These are phyloP conservation scores for Stercorarius parasiticus DNA, from an alignment of 2,113 vertebrate genomes.

Conservation along the genomic window DNA sequence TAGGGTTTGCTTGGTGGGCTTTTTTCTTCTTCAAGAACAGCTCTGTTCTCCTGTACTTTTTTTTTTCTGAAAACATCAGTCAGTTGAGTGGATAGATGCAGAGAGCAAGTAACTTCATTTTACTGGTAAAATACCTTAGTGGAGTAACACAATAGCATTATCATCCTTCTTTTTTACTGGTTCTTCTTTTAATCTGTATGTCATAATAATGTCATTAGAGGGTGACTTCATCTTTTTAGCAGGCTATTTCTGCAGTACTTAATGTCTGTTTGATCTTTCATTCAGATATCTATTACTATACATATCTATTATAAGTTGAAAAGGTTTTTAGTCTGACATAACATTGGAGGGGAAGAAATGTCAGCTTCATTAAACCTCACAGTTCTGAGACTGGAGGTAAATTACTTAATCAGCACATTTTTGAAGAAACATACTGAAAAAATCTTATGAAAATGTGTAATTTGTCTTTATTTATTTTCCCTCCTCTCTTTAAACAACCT, in stretches of 20 bases:
- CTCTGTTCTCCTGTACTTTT: background rate
- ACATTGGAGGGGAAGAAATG: conserved; percentile 48
- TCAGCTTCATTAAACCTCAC: conserved; percentile 56
- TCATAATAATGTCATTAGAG: conserved; percentile 68
- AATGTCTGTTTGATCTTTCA: conserved; percentile 66
- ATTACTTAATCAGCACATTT: conserved; percentile 64
- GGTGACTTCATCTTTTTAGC: conserved; percentile 70
- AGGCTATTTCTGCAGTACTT: conserved; percentile 58
- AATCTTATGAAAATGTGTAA: background rate
- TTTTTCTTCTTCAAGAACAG: conserved; percentile 27
- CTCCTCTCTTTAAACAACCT: background rate
- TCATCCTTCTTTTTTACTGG: conserved; percentile 56
- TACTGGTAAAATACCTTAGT: conserved; percentile 48
- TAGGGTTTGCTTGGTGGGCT: conserved; percentile 43
- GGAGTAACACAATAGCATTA: conserved; percentile 49
- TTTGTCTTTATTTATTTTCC: conserved; percentile 14
- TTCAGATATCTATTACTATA: conserved; percentile 64
- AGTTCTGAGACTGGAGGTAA: background rate
- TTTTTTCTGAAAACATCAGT: background rate
- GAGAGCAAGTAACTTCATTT: conserved; percentile 46
- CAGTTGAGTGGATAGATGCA: background rate
- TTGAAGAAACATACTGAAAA: background rate
- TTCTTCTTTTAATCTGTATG: conserved; percentile 68
- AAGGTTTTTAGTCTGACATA: conserved; percentile 66
- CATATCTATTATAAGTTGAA: conserved; percentile 57